Base-by-base conservation (phyloP, 2,113 vertebrate species). In the Phaetusa simplex region DNA sequence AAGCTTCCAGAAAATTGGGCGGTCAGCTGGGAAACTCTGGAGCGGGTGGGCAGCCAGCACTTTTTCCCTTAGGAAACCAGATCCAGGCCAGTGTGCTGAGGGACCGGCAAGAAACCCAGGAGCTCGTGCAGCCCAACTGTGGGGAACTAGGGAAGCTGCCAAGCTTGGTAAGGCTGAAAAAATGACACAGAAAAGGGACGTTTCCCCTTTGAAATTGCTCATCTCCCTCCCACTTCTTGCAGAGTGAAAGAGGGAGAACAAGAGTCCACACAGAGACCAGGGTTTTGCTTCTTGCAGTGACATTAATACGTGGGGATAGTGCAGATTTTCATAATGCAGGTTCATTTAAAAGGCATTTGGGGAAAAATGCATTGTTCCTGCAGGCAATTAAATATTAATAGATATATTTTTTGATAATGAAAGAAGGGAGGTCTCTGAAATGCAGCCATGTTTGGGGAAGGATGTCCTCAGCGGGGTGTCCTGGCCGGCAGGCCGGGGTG, bases 121-220 rank as follows among this genome's bases (percentile, higher is more conserved):
- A 89, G 70, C 70, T 74, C 0, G 0, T 6, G 18, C 45, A 67
- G 50, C n/a, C 38, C 14, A 23, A 23, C 50, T 2, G 1, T 6
- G 36, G 64, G 62, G 72, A 70, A 27, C 36, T 4, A 47, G 19
- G 45, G 82, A 81, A 82, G 50, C 36, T 81, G 67, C 73, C 72
- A 55, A 26, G 53, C 50, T 86, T 45, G 34, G 9, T 62, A 53
- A 85, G 38, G 58, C 82, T 86, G 49, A 62, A 88, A 70, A 88
- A 56, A 40, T 23, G 26, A 43, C 36, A 26, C 8, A 26, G 53
- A 20, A 73, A 55, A 82, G 58, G 12, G 18, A n/a, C 14, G 6
- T 40, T 86, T 90, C 21, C 52, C 21, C 40, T 52, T 64, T 36
- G 69, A 53, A 73, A 70, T 4, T 55, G 72, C 71, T 67, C 19